phyloP scores from a whole-genome alignment of 30 jellyfish, hydroid and myxozoan genomes.

The Aurelia coerulea region DNA sequence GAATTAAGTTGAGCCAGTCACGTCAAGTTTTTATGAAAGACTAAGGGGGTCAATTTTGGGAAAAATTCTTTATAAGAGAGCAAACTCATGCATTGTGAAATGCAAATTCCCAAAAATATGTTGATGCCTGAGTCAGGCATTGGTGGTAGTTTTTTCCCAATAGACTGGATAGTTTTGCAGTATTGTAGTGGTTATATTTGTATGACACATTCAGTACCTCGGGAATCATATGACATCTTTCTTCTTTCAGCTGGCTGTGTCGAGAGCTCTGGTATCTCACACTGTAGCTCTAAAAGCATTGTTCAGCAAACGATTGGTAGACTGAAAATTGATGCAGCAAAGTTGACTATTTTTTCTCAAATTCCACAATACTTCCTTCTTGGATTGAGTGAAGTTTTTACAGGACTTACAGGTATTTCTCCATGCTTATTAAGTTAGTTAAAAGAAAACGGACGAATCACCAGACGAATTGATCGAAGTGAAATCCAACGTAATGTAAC shows the following conservation, averaged over 20 bases:
- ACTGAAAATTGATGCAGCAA: conserved; percentile 15
- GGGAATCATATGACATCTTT: neutral
- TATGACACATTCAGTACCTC: too few species aligned
- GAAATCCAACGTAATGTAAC: neutral
- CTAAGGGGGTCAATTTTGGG: too few species aligned
- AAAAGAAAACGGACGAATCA: too few species aligned
- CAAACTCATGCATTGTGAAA: too few species aligned
- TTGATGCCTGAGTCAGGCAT: too few species aligned
- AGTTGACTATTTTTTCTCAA: conserved; percentile 40
- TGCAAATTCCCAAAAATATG: too few species aligned
- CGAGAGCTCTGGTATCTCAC: conserved; percentile 24
- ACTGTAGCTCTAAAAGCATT: neutral
- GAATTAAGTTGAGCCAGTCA: too few species aligned
- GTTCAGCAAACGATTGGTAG: conserved; percentile 20
- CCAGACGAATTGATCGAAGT: neutral
- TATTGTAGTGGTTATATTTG: too few species aligned
- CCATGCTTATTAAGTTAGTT: neutral
- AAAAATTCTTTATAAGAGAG: too few species aligned
- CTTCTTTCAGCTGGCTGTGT: conserved; percentile 63
- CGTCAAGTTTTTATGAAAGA: too few species aligned
- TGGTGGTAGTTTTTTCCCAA: too few species aligned
- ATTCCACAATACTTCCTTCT: conserved; percentile 49
- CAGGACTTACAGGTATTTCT: conserved; percentile 51
- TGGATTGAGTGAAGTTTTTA: conserved; percentile 57
- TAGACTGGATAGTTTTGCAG: too few species aligned